phyloP scores from a whole-genome alignment of 2,888 invertebrate species.

The Hybos culiciformis region DNA sequence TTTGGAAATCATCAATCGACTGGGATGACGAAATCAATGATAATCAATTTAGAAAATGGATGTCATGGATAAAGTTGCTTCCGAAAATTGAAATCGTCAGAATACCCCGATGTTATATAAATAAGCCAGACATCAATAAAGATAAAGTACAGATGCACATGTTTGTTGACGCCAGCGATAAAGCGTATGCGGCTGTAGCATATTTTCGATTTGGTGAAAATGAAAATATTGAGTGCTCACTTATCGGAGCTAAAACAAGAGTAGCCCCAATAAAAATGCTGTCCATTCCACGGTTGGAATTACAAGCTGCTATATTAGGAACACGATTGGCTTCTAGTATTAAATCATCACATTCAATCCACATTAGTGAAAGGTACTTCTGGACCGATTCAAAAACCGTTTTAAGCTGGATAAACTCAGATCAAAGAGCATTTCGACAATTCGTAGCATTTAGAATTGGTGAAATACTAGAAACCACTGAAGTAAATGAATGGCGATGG shows the following conservation, averaged over 20 bases:
- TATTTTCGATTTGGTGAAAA: slow-evolving; percentile 14
- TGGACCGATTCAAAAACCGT: slow-evolving; percentile 21
- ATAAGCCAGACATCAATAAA: too few species aligned
- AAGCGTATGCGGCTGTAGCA: slow-evolving; percentile 16
- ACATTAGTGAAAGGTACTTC: slow-evolving; percentile 10
- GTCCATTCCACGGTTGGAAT: slow-evolving; percentile 17
- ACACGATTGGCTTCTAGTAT: slow-evolving; percentile 8
- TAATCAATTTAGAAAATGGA: slow-evolving; percentile 13
- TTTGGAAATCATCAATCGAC: slow-evolving; percentile 8
- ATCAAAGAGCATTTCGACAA: slow-evolving; percentile 16
- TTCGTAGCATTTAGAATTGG: slow-evolving; percentile 16
- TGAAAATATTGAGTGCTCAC: slow-evolving; percentile 5
- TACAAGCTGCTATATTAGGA: slow-evolving; percentile 16
- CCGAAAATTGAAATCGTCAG: slow-evolving; percentile 12
- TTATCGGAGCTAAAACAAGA: slow-evolving; percentile 16
- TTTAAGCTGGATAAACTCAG: slow-evolving; percentile 17
- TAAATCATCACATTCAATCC: slow-evolving; percentile 10
- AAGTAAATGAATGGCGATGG: slow-evolving; percentile 8
- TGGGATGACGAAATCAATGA: slow-evolving; percentile 13
- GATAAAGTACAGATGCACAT: slow-evolving; percentile 10
- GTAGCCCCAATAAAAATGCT: slow-evolving; percentile 17
- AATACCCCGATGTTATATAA: slow-evolving; percentile 15
- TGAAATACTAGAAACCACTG: slow-evolving; percentile 12
- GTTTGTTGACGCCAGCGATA: slow-evolving; percentile 15
- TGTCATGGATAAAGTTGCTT: slow-evolving; percentile 14